A percentile compares a stretch with the other conserved stretches of the same genome.
Conservation (phyloP, 1,140 invertebrate species). For the Drosophila melanica region DNA sequence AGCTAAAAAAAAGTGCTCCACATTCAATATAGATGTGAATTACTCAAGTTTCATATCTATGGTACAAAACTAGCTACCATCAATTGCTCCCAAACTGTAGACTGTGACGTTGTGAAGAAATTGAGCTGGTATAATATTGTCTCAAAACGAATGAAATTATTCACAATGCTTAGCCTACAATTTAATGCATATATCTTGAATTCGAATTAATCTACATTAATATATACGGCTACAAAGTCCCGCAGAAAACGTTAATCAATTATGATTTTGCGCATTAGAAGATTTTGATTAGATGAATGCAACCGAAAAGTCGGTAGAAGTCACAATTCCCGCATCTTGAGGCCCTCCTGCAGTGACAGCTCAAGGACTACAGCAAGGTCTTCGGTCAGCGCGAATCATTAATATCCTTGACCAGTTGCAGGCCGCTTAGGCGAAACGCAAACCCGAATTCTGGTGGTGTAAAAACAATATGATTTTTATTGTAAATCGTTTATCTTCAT, state of each 20-base stretch:
- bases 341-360: background rate
- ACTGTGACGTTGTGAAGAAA: background rate
- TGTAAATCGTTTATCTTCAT: conserved; percentile 81
- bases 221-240: background rate
- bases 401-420: conserved; percentile 62
- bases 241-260: too few relatives aligned
- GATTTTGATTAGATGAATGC: background rate
- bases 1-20: background rate
- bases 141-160: background rate
- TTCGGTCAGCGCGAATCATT: conserved; percentile 60
- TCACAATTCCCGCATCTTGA: conserved; percentile 7
- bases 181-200: too few relatives aligned
- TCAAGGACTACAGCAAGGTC: conserved; percentile 31
- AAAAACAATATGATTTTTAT: conserved; percentile 71
- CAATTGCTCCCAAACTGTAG: background rate
- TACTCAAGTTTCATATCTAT: background rate
- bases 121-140: background rate
- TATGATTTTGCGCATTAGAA: background rate
- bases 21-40: background rate
- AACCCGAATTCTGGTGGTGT: conserved; percentile 47
- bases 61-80: background rate
- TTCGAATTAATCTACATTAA: too few relatives aligned
- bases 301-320: background rate
- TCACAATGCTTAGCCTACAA: too few relatives aligned
- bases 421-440: background rate